phyloP scores from a whole-genome alignment of 2,797 vertebrate genomes.

The Thamnophis elegans region DNA sequence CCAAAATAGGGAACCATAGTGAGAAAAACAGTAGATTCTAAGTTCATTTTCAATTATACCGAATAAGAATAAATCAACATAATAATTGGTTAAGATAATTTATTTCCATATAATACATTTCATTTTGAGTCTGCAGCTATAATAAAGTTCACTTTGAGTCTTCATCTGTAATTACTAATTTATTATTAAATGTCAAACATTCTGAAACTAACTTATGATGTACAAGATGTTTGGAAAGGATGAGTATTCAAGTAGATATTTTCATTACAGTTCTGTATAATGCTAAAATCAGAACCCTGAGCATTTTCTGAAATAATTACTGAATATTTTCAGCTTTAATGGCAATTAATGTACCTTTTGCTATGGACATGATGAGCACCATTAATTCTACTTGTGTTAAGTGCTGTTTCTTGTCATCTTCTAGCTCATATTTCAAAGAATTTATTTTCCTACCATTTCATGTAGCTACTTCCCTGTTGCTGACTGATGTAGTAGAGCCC shows the following conservation, averaged over 20 bases:
- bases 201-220: background rate
- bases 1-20: background rate
- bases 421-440: background rate
- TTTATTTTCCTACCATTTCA: background rate
- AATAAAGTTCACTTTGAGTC: background rate
- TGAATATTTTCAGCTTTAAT: background rate
- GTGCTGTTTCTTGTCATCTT: background rate
- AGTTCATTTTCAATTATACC: background rate
- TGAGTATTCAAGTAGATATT: fast-evolving
- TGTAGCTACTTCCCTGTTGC: background rate
- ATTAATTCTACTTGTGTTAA: background rate
- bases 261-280: background rate
- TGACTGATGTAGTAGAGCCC: background rate
- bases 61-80: background rate
- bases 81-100: background rate
- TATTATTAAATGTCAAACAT: background rate
- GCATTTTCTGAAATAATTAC: background rate
- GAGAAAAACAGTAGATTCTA: background rate
- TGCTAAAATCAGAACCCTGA: background rate
- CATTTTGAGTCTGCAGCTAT: background rate
- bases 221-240: background rate
- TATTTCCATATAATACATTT: background rate
- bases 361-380: background rate
- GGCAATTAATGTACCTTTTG: background rate
- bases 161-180: background rate